These are phyloP conservation scores for Pangasius djambal DNA, from an alignment of 2,797 vertebrate genomes.

Conservation along the genomic window DNA sequence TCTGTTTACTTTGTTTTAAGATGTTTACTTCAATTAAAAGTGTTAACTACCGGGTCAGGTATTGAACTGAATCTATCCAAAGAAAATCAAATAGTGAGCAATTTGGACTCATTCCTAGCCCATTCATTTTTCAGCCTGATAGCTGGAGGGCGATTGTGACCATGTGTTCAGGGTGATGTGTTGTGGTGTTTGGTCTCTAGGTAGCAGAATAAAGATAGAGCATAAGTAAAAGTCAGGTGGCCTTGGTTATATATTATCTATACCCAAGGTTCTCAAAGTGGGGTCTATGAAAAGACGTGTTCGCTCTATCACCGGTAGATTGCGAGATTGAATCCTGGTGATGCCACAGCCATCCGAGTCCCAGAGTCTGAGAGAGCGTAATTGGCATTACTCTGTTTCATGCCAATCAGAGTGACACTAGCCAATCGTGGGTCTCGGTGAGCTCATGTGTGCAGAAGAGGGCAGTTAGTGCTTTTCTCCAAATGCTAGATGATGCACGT, in stretches of 20 bases:
- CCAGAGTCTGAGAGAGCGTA: background rate
- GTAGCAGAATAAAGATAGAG: constrained; percentile 72
- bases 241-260: background rate
- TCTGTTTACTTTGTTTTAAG: constrained; percentile 42
- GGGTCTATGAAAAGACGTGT: background rate
- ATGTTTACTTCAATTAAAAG: constrained; percentile 47
- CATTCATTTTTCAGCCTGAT: background rate
- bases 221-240: background rate
- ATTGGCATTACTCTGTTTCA: background rate
- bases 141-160: background rate
- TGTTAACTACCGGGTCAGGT: constrained; percentile 21
- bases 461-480: background rate
- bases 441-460: background rate
- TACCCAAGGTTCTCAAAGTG: background rate
- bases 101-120: background rate
- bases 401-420: background rate
- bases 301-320: background rate
- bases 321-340: background rate
- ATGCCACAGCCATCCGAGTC: background rate
- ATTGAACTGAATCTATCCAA: constrained; percentile 5
- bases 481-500: background rate
- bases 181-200: constrained; percentile 71
- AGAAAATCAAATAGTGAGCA: constrained; percentile 4
- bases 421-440: background rate
- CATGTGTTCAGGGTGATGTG: constrained; percentile 55